Evolutionary conservation across 2,113 vertebrate species (phyloP), one percentile per base, ranked within the genome.

Genomic region (Promerops cafer): DNA sequence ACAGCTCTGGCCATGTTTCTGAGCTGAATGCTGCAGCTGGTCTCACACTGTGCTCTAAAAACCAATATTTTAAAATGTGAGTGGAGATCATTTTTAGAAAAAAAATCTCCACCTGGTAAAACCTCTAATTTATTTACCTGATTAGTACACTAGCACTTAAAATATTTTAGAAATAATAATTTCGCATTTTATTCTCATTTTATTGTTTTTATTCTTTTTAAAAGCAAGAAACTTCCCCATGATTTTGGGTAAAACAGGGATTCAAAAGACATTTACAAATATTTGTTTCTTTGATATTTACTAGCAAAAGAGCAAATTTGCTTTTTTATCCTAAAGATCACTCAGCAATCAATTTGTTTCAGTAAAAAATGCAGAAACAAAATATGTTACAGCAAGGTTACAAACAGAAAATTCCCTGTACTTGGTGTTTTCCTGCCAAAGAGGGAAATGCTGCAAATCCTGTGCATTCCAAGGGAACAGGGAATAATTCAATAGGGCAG

Each of bases 21-120:
- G 65, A 64, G 69, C 60, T 49, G 31, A 87, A 39, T 0, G 0
- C 19, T 39, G 31, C 3, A 47, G 53, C 13, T 28, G 30, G 21
- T 24, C 9, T 15, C 59, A 45, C 10, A n/a, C 8, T 66, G 56
- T 22, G 65, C 27, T 78, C 44, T 68, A 35, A 87, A 83, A 40
- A 33, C 0, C 10, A 80, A 1, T 5, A 42, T 61, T 61, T 39
- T 7, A 40, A 49, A 54, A n/a, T 2, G 4, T 9, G 23, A 23
- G 26, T 21, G 10, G 20, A 74, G 11, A 27, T 13, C 1, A 78
- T 24, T 72, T 52, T 59, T 33, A 52, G 12, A 30, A n/a, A 21
- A 69, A 77, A 70, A 52, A 49, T 19, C 54, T 72, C 30, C 33
- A 61, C 2, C 49, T 65, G 21, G 6, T 30, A 87, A 85, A 83